These are phyloP conservation scores for Corythoichthys haematopterus DNA, from an alignment of 2,113 vertebrate genomes.

Conservation along the genomic window DNA sequence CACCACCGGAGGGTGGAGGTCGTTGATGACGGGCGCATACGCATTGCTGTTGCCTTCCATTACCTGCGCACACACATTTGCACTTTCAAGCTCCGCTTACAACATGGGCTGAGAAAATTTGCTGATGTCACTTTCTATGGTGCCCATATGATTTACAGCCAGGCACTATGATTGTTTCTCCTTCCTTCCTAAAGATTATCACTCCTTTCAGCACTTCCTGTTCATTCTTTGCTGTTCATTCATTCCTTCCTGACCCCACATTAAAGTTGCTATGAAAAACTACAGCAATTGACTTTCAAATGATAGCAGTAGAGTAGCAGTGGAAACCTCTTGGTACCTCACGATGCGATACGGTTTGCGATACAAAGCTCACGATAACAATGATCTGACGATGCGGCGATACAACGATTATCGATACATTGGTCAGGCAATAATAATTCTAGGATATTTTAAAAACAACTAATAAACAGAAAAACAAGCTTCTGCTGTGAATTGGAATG, in stretches of 20 bases:
- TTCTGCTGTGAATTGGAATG: too few species aligned
- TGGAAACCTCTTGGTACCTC: too few species aligned
- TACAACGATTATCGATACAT: too few species aligned
- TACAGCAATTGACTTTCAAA: too few species aligned
- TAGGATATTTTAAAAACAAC: too few species aligned
- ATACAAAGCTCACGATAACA: too few species aligned
- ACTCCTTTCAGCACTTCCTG: constrained; percentile 13
- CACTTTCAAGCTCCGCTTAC: background rate
- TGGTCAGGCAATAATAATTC: too few species aligned
- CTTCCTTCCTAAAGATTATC: constrained; percentile 9
- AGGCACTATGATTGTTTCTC: background rate
- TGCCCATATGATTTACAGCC: constrained; percentile 16
- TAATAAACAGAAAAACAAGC: too few species aligned
- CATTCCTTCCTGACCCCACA: background rate
- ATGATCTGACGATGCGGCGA: too few species aligned
- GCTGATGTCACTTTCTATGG: constrained; percentile 29
- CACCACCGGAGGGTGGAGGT: constrained; percentile 82
- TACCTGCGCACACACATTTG: constrained; percentile 60
- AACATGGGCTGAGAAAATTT: constrained; percentile 27
- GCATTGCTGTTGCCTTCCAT: constrained; percentile 80
- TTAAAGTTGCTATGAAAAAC: too few species aligned
- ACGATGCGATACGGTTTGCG: too few species aligned
- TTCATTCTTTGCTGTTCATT: background rate
- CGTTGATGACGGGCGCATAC: constrained; percentile 77
- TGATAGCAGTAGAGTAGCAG: too few species aligned